phyloP scores from a whole-genome alignment of 2,113 vertebrate species.

The Thermophis baileyi region DNA sequence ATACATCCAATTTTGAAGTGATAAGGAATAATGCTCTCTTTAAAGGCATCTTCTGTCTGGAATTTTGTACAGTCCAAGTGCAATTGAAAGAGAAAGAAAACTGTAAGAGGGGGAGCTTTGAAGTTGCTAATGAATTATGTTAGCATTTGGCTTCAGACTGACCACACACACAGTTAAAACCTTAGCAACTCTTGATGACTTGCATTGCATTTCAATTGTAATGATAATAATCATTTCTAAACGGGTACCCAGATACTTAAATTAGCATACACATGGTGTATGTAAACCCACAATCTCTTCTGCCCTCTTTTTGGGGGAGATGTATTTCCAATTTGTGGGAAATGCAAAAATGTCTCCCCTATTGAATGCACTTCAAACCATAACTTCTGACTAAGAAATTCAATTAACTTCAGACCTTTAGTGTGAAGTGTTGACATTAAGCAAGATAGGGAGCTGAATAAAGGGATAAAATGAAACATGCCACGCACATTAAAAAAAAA shows the following conservation, averaged over 20 bases:
- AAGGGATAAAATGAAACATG: constrained; percentile 12
- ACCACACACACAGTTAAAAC: not conserved
- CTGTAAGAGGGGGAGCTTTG: too few species aligned
- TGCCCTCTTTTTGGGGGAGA: not conserved
- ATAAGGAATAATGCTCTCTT: not conserved
- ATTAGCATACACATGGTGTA: not conserved
- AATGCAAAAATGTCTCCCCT: not conserved
- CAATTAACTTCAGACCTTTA: not conserved
- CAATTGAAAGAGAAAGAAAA: not conserved
- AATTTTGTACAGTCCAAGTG: not conserved
- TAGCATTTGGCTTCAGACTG: not conserved
- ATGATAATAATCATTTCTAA: not conserved
- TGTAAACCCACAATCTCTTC: not conserved
- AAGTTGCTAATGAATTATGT: not conserved
- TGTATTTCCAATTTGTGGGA: not conserved
- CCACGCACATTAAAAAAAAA: constrained; percentile 8
- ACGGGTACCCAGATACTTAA: not conserved
- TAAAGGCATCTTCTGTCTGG: not conserved
- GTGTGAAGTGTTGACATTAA: constrained; percentile 41
- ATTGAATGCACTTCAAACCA: not conserved
- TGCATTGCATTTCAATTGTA: not conserved
- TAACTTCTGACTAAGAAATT: not conserved
- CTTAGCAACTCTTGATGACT: not conserved
- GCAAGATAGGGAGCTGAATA: constrained; percentile 12
- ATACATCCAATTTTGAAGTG: not conserved